Base-by-base conservation (phyloP, 1,140 invertebrate genomes). In the Diachasmimorpha longicaudata region DNA sequence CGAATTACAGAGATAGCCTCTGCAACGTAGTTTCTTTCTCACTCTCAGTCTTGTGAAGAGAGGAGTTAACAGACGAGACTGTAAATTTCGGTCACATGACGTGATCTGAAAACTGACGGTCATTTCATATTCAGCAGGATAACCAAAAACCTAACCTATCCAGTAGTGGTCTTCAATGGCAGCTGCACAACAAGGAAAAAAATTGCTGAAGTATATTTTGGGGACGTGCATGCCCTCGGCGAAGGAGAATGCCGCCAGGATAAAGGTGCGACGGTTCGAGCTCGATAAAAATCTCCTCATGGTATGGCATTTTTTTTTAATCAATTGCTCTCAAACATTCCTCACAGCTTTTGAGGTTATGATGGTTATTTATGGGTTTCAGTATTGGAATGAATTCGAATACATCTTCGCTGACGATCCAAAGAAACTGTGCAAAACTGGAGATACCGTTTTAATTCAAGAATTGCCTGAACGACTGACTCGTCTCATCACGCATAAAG, bases 401-500 rank as follows among this genome's bases (percentile, higher is more conserved):
- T 92, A 91, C 75, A 87, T 93, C 72, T 95, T 93, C 83, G 95
- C 94, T 37, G 89, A 94, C 82, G 95, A 97, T 90, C 94, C 95
- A 4, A 82, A 93, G 0, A 93, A 94, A 80, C 81, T 91, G 25
- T 95, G 94, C 82, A 96, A 96, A 90, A 90, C 92, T 39, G 95
- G 95, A 10, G 96, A 97, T 84, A 90, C 95, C 46, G 94, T 96
- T 16, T 86, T 97, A 52, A 93, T 96, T 79, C 90, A 95, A 85
- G 90, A 91, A 78, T 85, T 97, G 36, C 92, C 93, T 11, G 83
- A 93, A 72, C 94, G 93, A 85, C 77, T 96, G 72, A 95, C 95
- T 0, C 92, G 92, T 67, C 85, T 95, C 13, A 95, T 97, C 4
- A 93, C 93, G 8, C 95, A 97, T 80, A 90, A 93, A 88, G 87